phyloP scores from a whole-genome alignment of 1,140 invertebrate species.

The Berghia stephanieae region DNA sequence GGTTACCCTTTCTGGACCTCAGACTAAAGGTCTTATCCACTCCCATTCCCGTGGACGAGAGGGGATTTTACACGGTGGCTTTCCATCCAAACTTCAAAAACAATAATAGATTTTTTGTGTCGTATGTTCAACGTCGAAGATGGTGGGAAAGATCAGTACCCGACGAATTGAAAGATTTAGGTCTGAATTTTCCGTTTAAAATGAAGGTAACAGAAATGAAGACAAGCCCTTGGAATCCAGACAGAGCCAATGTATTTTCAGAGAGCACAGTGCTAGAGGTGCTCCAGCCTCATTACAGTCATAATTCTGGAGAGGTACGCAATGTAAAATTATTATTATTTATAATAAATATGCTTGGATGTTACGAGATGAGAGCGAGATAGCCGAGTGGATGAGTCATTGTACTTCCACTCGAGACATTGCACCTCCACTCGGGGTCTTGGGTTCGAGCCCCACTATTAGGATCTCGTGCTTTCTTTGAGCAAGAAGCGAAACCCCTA shows the following conservation, averaged over 20 bases:
- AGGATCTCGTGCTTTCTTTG: too few species aligned
- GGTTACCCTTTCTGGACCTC: conserved; percentile 30
- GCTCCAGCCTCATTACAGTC: conserved; percentile 57
- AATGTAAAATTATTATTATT: background rate
- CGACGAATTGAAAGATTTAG: background rate
- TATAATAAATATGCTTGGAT: too few species aligned
- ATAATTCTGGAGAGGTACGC: conserved; percentile 64
- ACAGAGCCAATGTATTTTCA: conserved; percentile 42
- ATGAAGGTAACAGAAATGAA: conserved; percentile 58
- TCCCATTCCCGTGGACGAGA: conserved; percentile 50
- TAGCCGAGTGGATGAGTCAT: too few species aligned
- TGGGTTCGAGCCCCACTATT: too few species aligned
- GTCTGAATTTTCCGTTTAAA: conserved; percentile 32
- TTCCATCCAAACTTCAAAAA: conserved; percentile 58
- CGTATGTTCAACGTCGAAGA: conserved; percentile 47
- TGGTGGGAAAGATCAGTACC: background rate
- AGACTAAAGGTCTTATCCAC: conserved; percentile 19
- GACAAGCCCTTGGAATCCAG: conserved; percentile 39
- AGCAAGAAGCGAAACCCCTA: too few species aligned
- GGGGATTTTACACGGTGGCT: conserved; percentile 58
- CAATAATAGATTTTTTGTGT: conserved; percentile 59
- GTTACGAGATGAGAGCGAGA: too few species aligned
- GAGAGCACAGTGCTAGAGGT: conserved; percentile 57
- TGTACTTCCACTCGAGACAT: too few species aligned
- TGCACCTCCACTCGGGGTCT: too few species aligned